phyloP scores from a whole-genome alignment of 2,797 vertebrate genomes.

The Sternotherus odoratus region DNA sequence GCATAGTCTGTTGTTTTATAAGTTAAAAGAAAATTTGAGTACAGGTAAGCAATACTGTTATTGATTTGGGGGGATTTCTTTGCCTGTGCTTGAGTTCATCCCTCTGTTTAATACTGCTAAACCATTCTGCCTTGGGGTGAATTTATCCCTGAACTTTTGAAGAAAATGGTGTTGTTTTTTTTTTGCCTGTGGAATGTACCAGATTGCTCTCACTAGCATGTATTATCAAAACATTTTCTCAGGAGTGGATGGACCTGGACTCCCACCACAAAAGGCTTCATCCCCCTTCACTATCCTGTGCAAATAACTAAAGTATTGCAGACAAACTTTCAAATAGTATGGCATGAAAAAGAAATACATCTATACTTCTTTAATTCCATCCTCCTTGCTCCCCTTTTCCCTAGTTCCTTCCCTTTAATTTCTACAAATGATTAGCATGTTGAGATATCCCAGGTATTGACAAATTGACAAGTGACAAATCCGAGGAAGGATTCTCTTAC shows the following conservation, averaged over 20 bases:
- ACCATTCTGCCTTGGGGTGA: not conserved
- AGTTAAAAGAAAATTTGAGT: constrained; percentile 7
- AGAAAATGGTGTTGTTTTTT: not conserved
- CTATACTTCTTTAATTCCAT: not conserved
- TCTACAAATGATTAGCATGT: not conserved
- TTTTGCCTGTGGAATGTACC: not conserved
- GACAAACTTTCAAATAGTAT: not conserved
- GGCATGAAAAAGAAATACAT: not conserved
- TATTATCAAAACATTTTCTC: not conserved
- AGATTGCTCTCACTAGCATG: not conserved
- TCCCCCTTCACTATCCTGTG: not conserved
- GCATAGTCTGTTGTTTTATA: not conserved
- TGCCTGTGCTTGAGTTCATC: not conserved
- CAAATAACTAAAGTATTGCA: not conserved
- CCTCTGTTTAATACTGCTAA: not conserved
- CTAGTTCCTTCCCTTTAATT: not conserved
- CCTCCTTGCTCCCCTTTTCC: not conserved
- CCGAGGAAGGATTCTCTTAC: not conserved
- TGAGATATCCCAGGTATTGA: not conserved
- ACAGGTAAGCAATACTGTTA: not conserved
- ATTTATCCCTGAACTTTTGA: not conserved
- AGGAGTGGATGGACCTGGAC: not conserved
- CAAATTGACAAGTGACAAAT: not conserved
- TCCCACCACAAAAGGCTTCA: not conserved
- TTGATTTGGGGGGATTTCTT: not conserved